Evolutionary conservation across 2,888 invertebrate species (phyloP).

Genomic region (Doris montereyensis): DNA sequence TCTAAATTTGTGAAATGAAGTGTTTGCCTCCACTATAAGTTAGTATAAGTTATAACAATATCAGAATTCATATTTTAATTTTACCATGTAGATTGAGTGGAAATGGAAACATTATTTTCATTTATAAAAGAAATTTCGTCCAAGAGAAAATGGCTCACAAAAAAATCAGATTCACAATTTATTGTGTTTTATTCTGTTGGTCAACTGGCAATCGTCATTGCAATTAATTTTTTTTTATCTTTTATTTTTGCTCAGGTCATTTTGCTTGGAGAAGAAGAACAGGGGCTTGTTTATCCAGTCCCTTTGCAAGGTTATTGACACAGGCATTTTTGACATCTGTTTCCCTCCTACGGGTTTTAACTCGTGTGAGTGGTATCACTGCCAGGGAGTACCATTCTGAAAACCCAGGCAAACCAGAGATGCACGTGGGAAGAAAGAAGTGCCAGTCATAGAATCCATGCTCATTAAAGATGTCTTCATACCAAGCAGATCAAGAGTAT

Average conservation of each 20-base stretch:
- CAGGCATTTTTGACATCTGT: slow-evolving; percentile 26
- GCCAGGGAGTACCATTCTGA: slow-evolving; percentile 47
- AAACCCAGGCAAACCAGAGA: slow-evolving; percentile 37
- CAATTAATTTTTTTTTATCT: not conserved
- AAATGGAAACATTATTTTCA: too few relatives aligned
- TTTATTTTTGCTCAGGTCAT: slow-evolving; percentile 45
- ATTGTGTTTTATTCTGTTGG: not conserved
- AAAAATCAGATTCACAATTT: not conserved
- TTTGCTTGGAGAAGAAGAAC: slow-evolving; percentile 55
- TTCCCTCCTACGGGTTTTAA: slow-evolving; percentile 46
- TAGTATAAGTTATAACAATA: too few relatives aligned
- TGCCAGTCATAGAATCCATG: slow-evolving; percentile 53
- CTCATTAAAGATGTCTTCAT: slow-evolving; percentile 52
- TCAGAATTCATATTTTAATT: too few relatives aligned
- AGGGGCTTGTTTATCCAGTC: slow-evolving; percentile 53
- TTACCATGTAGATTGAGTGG: too few relatives aligned
- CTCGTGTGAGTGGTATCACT: slow-evolving; percentile 46
- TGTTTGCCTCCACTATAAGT: too few relatives aligned
- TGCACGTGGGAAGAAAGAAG: slow-evolving; percentile 51
- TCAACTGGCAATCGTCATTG: too few relatives aligned
- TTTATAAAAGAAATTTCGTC: too few relatives aligned
- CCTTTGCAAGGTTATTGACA: slow-evolving; percentile 46
- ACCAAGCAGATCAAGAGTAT: too few relatives aligned
- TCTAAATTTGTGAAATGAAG: too few relatives aligned
- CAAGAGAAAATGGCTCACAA: too few relatives aligned